A percentile compares a stretch with the other conserved stretches of the same genome.
These are phyloP conservation scores for Glaucidium brasilianum DNA, from an alignment of 2,113 vertebrate species.

Conservation along the genomic window DNA sequence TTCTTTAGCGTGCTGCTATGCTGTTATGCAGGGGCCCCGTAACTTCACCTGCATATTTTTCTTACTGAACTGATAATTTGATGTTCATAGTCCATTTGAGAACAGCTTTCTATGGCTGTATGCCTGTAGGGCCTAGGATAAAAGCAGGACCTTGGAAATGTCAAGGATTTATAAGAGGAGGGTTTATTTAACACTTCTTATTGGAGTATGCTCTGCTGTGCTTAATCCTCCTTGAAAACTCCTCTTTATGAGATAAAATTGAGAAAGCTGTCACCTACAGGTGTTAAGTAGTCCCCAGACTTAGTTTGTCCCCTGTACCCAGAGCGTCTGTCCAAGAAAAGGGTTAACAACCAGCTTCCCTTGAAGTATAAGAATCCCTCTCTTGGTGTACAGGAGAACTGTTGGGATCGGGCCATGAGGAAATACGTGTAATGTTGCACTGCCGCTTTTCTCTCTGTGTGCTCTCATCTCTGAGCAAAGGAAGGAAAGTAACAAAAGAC, in stretches of 20 bases:
- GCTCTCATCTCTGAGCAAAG: not conserved
- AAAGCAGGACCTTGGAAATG: not conserved
- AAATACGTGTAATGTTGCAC: not conserved
- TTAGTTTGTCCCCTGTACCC: not conserved
- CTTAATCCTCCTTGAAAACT: not conserved
- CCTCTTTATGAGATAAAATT: not conserved
- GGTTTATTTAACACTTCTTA: not conserved
- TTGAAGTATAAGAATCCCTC: not conserved
- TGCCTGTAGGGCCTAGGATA: not conserved
- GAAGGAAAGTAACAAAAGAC: not conserved
- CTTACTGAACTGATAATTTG: not conserved
- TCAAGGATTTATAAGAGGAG: not conserved
- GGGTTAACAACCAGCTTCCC: not conserved
- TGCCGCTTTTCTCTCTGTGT: not conserved
- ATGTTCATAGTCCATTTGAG: not conserved
- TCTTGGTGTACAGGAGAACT: not conserved
- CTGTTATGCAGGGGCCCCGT: not conserved
- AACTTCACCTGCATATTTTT: not conserved
- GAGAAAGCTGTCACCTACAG: not conserved
- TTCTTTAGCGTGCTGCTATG: not conserved
- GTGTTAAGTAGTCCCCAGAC: not conserved
- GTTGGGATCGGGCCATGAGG: not conserved
- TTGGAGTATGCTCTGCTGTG: not conserved
- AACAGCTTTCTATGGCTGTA: not conserved
- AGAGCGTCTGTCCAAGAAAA: not conserved